Percentiles rank a stretch among this genome's conserved stretches.
Conservation (phyloP, 1,140 invertebrate genomes). For the Tetragonula clypearis region DNA sequence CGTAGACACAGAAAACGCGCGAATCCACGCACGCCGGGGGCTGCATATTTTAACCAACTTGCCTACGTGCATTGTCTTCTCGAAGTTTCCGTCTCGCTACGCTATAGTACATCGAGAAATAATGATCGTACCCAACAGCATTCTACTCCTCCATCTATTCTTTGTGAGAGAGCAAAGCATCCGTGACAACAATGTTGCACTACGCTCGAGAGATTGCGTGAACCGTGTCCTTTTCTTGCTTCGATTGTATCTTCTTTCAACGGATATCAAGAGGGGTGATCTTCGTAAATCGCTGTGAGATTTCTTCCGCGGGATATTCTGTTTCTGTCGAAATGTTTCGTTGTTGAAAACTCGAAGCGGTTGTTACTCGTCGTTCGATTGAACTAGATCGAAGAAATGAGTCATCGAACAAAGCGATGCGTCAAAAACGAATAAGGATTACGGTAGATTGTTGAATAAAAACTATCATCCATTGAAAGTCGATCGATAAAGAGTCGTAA, state of each 20-base stretch:
- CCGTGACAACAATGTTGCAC: slow-evolving; percentile 57
- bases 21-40: slow-evolving; percentile 59
- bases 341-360: background rate
- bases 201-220: slow-evolving; percentile 51
- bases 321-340: slow-evolving; percentile 19
- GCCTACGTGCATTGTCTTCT: slow-evolving; percentile 68
- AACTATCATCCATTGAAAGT: slow-evolving; percentile 14
- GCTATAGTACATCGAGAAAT: slow-evolving; percentile 56
- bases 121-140: slow-evolving; percentile 61
- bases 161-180: slow-evolving; percentile 49
- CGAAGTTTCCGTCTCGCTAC: slow-evolving; percentile 40
- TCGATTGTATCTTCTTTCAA: slow-evolving; percentile 19
- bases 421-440: background rate
- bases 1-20: slow-evolving; percentile 37
- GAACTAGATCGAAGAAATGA: background rate
- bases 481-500: background rate
- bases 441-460: background rate
- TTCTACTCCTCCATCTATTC: slow-evolving; percentile 41
- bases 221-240: slow-evolving; percentile 43
- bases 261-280: background rate
- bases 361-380: background rate
- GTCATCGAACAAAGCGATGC: background rate
- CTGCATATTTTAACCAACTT: slow-evolving; percentile 77
- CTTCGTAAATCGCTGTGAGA: slow-evolving; percentile 30
- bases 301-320: slow-evolving; percentile 29